Evolutionary conservation across 2,888 invertebrate species (phyloP).

Genomic region (Ryuthela nishihirai): DNA sequence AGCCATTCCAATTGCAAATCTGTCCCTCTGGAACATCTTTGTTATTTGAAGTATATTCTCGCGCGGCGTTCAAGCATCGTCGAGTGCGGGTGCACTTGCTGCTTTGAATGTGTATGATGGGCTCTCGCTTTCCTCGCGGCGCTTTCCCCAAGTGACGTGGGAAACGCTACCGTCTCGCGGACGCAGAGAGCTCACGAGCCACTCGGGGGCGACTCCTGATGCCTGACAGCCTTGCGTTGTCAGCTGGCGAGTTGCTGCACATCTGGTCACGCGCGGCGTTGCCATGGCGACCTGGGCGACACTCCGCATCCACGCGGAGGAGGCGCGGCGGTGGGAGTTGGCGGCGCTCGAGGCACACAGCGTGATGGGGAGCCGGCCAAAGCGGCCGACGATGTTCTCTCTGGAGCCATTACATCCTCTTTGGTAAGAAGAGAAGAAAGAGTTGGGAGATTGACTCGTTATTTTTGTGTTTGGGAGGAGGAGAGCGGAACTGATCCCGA

Average conservation of each 20-base stretch:
- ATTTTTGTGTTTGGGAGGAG: not conserved
- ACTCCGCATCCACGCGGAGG: slow-evolving; percentile 20
- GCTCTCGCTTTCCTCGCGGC: too few relatives aligned
- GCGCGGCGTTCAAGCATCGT: too few relatives aligned
- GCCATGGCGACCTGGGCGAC: slow-evolving; percentile 18
- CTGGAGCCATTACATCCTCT: not conserved
- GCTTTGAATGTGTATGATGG: too few relatives aligned
- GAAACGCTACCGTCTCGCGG: too few relatives aligned
- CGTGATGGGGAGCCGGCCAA: not conserved
- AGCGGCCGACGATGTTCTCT: too few relatives aligned
- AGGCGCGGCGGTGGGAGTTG: slow-evolving; percentile 1
- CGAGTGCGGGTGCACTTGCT: too few relatives aligned
- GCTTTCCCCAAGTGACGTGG: too few relatives aligned
- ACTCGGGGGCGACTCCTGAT: too few relatives aligned
- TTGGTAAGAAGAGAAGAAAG: not conserved
- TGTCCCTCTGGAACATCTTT: too few relatives aligned
- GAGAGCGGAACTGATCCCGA: not conserved
- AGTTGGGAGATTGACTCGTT: not conserved
- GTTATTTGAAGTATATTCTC: too few relatives aligned
- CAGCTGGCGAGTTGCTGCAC: slow-evolving; percentile 21
- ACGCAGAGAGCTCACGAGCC: too few relatives aligned
- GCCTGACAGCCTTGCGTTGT: slow-evolving; percentile 13
- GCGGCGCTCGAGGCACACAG: slow-evolving; percentile 3
- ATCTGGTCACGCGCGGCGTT: slow-evolving; percentile 29
- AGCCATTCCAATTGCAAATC: too few relatives aligned